Conservation (phyloP, 2,113 vertebrate genomes). For the Hydrochoerus hydrochaeris region DNA sequence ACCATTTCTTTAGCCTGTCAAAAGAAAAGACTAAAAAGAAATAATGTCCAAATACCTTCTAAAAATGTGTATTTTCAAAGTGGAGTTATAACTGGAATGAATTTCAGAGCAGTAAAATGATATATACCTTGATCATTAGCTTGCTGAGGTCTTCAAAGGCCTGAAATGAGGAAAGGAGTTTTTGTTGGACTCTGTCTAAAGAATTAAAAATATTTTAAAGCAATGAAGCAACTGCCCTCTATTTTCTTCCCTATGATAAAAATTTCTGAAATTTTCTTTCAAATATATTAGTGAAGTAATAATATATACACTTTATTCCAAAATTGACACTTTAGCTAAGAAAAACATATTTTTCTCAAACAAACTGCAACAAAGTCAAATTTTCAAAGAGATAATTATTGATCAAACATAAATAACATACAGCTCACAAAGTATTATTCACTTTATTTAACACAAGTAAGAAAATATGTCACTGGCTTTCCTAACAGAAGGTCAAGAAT, state of each 20-base stretch:
- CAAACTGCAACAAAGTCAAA: conserved; percentile 4
- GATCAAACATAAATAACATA: conserved; percentile 36
- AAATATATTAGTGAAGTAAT: conserved; percentile 39
- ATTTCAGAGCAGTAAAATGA: not conserved
- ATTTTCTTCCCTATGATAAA: not conserved
- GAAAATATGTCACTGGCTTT: conserved; percentile 43
- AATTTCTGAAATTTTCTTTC: conserved; percentile 43
- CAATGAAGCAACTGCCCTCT: conserved; percentile 26
- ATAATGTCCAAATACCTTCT: not conserved
- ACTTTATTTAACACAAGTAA: conserved; percentile 53
- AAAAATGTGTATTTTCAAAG: conserved; percentile 45
- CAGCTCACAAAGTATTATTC: conserved; percentile 39
- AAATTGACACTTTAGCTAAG: conserved; percentile 33
- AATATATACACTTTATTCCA: not conserved
- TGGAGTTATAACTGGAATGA: not conserved
- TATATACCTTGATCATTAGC: conserved; percentile 97
- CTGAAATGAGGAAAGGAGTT: conserved; percentile 85
- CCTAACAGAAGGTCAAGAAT: not conserved
- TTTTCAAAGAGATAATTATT: conserved; percentile 34
- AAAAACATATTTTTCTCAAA: conserved; percentile 42
- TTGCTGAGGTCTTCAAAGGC: conserved; percentile 99
- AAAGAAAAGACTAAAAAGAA: conserved; percentile 64
- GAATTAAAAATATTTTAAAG: conserved; percentile 51
- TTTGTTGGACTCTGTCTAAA: conserved; percentile 39
- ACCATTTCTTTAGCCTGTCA: conserved; percentile 99